Base-by-base conservation (phyloP, 2,888 invertebrate species). In the Anarsia innoxiella region DNA sequence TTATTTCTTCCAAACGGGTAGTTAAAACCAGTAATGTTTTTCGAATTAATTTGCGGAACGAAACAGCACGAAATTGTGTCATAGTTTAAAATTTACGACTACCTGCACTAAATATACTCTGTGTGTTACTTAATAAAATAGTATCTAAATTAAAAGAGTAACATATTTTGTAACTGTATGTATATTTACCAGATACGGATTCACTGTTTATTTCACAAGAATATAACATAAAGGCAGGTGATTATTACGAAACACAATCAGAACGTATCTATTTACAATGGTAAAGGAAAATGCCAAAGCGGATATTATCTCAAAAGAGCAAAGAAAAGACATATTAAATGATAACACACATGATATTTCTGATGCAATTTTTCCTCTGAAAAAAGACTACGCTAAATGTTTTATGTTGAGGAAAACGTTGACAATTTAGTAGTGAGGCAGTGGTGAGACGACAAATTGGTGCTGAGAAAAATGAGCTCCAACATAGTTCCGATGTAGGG, bases 401-500 rank as follows among this genome's bases (percentile, higher is more conserved):
- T 28, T 28, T 2, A 6, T 2, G 29, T 6, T 12, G 29, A 28
- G 40, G 37, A 32, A n/a, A 46, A 43, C 43, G 47, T 40, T 32
- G 44, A 56, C 61, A 51, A 60, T 58, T 56, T 46, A 48, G 53
- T 51, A 48, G 51, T n/a, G n/a, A 45, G 48, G 39, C 26, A 26
- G 33, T 33, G 26, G 28, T 35, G 35, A 35, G 39, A 16, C 42
- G 50, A 59, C 63, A 63, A 61, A 63, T 61, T 60, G 57, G 51
- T 39, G 31, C 31, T 32, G 51, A 60, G 55, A 60, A 52, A 59
- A 57, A 61, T 55, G 57, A 36, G 40, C 32, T 15, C 19, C 19
- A n/a, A n/a, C n/a, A n/a, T n/a, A n/a, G n/a, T n/a, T n/a, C n/a
- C n/a, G n/a, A n/a, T n/a, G n/a, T n/a, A n/a, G n/a, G n/a, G n/a